phyloP scores from a whole-genome alignment of 1,140 invertebrate species.

The Heterodera schachtii region DNA sequence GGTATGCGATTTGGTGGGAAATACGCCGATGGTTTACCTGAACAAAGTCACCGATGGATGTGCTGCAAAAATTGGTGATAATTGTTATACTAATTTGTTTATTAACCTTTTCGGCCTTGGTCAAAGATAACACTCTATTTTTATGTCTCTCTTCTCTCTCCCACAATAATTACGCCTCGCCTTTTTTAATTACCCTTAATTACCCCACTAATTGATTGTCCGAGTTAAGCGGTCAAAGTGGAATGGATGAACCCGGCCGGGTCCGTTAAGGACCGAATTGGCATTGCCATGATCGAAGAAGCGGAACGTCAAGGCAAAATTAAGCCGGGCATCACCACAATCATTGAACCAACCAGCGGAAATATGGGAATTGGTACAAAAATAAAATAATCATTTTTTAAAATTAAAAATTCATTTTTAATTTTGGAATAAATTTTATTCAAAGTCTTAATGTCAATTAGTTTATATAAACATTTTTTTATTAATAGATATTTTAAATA shows the following conservation, averaged over 20 bases:
- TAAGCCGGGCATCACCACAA: constrained; percentile 63
- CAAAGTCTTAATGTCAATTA: too few relatives aligned
- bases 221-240: constrained; percentile 61
- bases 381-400: neutral
- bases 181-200: too few relatives aligned
- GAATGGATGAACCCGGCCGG: constrained; percentile 63
- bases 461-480: too few relatives aligned
- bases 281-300: constrained; percentile 60
- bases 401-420: neutral
- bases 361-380: constrained; percentile 32
- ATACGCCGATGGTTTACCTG: constrained; percentile 64
- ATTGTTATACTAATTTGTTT: neutral
- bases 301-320: constrained; percentile 66
- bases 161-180: too few relatives aligned
- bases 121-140: too few relatives aligned
- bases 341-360: constrained; percentile 60
- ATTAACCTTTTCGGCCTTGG: too few relatives aligned
- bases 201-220: too few relatives aligned
- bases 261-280: constrained; percentile 64
- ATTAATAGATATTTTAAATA: too few relatives aligned
- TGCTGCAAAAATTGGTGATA: constrained; percentile 53
- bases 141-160: too few relatives aligned
- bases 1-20: constrained; percentile 55
- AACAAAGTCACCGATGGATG: constrained; percentile 51
- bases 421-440: too few relatives aligned